Percentiles rank a stretch among this genome's conserved stretches.
Conservation (phyloP, 64 coral and sea anemone species). For the Stichodactyla mertensii region DNA sequence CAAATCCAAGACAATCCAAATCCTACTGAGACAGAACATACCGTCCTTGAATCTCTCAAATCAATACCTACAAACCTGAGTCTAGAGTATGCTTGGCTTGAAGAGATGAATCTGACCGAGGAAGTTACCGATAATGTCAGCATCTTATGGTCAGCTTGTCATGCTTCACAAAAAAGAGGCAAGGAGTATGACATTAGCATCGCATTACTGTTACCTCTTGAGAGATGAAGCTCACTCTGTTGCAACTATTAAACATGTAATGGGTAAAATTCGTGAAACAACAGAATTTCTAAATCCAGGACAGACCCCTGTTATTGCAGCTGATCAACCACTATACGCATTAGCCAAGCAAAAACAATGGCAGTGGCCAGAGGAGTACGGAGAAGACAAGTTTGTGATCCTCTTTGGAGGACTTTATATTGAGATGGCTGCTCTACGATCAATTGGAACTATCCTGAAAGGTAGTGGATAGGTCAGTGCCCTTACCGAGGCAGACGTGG, state of each 20-base stretch:
- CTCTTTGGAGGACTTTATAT: no score
- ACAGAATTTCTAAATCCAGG: constrained; percentile 2
- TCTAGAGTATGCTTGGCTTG: constrained; percentile 28
- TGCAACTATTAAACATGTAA: constrained; percentile 38
- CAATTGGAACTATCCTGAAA: constrained; percentile 5
- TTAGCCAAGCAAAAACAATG: no score
- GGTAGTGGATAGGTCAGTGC: constrained; percentile 18
- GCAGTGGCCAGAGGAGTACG: no score
- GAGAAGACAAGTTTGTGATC: no score
- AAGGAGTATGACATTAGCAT: background rate
- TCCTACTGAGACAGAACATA: background rate
- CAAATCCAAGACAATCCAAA: background rate
- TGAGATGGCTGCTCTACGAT: background rate
- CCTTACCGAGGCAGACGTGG: constrained; percentile 2
- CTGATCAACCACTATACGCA: constrained; percentile 33
- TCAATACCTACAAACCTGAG: background rate
- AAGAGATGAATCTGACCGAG: background rate
- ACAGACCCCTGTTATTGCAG: constrained; percentile 14
- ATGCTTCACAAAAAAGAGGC: background rate
- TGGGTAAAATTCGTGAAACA: constrained; percentile 16
- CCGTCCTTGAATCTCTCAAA: background rate
- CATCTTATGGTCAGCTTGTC: constrained; percentile 9
- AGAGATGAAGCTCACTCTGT: constrained; percentile 14
- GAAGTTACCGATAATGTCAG: background rate
- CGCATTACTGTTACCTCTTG: background rate